Percentiles rank a stretch among this genome's conserved stretches.
Conservation (phyloP, 2,113 vertebrate species). For the western clawed frog (Xenopus tropicalis) region DNA sequence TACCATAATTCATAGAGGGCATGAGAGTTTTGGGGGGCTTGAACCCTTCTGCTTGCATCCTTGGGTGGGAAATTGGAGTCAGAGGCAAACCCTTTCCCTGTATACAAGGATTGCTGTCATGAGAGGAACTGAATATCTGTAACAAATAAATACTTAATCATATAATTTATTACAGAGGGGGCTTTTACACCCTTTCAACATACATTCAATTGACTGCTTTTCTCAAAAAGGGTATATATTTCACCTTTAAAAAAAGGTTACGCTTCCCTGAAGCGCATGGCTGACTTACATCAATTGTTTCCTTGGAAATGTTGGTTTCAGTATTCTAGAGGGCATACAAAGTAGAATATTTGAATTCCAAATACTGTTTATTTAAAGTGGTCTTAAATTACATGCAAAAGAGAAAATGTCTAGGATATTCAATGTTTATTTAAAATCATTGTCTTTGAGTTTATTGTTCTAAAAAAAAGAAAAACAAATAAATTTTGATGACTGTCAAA, state of each 20-base stretch:
- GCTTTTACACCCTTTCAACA: too few relatives aligned
- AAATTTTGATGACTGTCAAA: conserved; percentile 71
- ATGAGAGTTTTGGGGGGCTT: too few relatives aligned
- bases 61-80: too few relatives aligned
- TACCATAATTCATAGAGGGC: too few relatives aligned
- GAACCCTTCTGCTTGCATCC: too few relatives aligned
- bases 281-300: conserved; percentile 50
- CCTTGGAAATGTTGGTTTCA: conserved; percentile 50
- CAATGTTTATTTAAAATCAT: conserved; percentile 71
- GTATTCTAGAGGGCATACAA: conserved; percentile 54
- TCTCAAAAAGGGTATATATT: too few relatives aligned
- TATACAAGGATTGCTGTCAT: too few relatives aligned
- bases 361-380: conserved; percentile 57
- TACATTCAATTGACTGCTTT: too few relatives aligned
- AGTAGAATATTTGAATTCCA: conserved; percentile 54
- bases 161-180: too few relatives aligned
- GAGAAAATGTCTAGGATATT: conserved; percentile 55
- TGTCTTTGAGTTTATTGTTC: conserved; percentile 65
- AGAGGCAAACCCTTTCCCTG: too few relatives aligned
- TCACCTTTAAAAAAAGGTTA: conserved; percentile 45
- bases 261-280: conserved; percentile 59
- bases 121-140: too few relatives aligned
- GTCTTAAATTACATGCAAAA: conserved; percentile 48
- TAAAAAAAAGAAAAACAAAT: conserved; percentile 63
- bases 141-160: too few relatives aligned